Evolutionary conservation across 30 jellyfish, hydroid and myxozoan species (phyloP).

Genomic region (Chrysaora quinquecirrha): DNA sequence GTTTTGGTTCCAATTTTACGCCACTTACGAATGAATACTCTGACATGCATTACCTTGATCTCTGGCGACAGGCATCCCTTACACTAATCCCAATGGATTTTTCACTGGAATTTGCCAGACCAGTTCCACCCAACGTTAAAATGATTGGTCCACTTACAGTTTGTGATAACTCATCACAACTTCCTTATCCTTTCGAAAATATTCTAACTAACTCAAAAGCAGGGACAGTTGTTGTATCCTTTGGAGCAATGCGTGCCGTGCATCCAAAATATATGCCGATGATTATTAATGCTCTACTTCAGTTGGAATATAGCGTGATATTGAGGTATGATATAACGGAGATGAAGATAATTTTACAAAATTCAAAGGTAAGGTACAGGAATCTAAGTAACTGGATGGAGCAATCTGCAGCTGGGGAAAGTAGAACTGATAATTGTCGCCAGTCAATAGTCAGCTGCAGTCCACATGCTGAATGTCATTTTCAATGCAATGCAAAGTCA

Average conservation of each 20-base stretch:
- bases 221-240: conserved; percentile 22
- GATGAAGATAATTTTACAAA: background rate
- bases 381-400: background rate
- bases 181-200: conserved; percentile 5
- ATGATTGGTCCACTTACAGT: conserved; percentile 61
- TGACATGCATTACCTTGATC: background rate
- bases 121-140: conserved; percentile 42
- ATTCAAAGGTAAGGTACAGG: background rate
- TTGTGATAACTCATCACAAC: background rate
- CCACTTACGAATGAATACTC: background rate
- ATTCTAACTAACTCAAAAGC: background rate
- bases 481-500: background rate
- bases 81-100: conserved; percentile 50
- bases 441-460: background rate
- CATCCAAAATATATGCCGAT: background rate
- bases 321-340: conserved; percentile 25
- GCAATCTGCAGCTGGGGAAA: background rate
- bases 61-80: conserved; percentile 1
- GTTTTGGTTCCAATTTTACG: background rate
- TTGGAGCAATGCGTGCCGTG: conserved; percentile 38
- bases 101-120: conserved; percentile 40
- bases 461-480: background rate
- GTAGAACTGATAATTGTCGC: background rate
- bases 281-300: conserved; percentile 2
- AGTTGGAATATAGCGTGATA: conserved; percentile 20